phyloP scores from a whole-genome alignment of 2,888 invertebrate genomes.

The Crepidodera aurea region DNA sequence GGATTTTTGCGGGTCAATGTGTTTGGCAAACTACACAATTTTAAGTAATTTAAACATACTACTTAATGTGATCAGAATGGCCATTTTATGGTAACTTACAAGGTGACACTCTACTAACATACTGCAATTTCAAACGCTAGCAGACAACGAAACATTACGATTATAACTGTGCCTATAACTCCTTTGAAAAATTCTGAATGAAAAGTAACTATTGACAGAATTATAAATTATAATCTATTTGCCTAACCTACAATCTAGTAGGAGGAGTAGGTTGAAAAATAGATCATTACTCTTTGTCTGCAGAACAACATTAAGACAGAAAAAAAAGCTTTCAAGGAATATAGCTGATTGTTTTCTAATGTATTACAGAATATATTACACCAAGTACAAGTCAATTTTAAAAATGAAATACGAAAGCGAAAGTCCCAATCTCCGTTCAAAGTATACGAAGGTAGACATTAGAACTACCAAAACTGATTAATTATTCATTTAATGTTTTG shows the following conservation, averaged over 20 bases:
- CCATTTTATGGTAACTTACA: no score
- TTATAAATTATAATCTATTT: slow-evolving; percentile 14
- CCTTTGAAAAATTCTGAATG: no score
- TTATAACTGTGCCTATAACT: no score
- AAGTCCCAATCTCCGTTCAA: neutral
- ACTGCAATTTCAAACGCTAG: no score
- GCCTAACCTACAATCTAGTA: slow-evolving; percentile 13
- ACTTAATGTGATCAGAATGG: no score
- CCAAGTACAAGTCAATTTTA: neutral
- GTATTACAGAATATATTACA: slow-evolving; percentile 5
- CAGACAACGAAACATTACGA: no score
- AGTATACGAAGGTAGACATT: neutral
- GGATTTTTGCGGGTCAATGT: no score
- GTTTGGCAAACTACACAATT: no score
- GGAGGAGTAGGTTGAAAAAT: slow-evolving; percentile 17
- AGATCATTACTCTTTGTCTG: slow-evolving; percentile 15
- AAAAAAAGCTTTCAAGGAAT: slow-evolving; percentile 11
- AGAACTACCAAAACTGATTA: no score
- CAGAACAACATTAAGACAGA: neutral
- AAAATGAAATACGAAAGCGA: slow-evolving; percentile 2
- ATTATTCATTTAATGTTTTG: no score
- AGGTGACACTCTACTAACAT: no score
- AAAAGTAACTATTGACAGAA: slow-evolving; percentile 4
- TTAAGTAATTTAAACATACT: no score
- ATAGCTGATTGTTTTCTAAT: slow-evolving; percentile 20